Evolutionary conservation across 2,797 vertebrate genomes (phyloP).

Genomic region (Lateolabrax maculatus): DNA sequence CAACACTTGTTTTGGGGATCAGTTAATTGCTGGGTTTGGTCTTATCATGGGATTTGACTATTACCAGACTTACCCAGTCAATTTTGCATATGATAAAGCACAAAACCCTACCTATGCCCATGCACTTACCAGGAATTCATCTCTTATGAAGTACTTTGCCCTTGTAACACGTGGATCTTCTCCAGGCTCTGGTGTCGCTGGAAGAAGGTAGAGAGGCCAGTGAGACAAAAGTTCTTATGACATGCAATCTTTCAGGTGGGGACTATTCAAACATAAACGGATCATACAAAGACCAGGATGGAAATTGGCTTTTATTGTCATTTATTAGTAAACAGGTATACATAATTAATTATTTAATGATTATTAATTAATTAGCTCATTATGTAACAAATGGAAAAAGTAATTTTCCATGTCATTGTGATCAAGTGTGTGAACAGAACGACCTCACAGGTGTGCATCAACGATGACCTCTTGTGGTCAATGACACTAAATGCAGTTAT

Average conservation of each 20-base stretch:
- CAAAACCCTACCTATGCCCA: background rate
- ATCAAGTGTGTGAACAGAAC: background rate
- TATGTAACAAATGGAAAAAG: too few species aligned
- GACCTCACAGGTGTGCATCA: background rate
- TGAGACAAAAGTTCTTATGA: background rate
- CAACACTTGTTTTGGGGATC: background rate
- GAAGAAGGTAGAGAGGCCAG: constrained; percentile 13
- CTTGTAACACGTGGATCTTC: constrained; percentile 97
- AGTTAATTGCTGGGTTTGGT: background rate
- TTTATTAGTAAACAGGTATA: background rate
- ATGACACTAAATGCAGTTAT: constrained; percentile 8
- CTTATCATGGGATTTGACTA: background rate
- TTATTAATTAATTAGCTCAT: too few species aligned
- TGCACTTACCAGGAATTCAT: constrained; percentile 95
- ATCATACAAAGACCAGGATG: background rate
- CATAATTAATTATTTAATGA: too few species aligned
- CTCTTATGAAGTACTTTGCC: constrained; percentile 99
- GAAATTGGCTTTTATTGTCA: background rate
- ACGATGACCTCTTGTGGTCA: constrained; percentile 46
- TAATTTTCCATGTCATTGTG: background rate
- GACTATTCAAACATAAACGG: background rate
- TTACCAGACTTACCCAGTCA: background rate
- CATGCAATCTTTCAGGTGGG: background rate
- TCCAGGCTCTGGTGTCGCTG: constrained; percentile 94
- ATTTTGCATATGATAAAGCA: background rate